Conservation (phyloP, 2,797 vertebrate genomes). For the Danio tinwini region DNA sequence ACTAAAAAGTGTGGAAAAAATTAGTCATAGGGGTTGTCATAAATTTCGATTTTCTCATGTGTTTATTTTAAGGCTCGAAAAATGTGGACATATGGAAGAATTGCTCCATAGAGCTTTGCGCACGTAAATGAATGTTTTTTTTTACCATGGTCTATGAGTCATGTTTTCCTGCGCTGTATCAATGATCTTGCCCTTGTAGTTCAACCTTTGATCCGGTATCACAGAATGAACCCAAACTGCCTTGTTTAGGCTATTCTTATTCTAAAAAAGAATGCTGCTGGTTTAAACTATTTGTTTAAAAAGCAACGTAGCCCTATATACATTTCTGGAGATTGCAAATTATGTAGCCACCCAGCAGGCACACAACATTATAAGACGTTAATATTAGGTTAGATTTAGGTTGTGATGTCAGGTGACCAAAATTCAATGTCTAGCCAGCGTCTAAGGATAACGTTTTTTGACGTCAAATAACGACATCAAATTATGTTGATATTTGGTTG, state of each 20-base stretch:
- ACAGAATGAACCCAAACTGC: constrained; percentile 39
- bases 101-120: constrained; percentile 64
- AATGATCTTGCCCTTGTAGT: constrained; percentile 42
- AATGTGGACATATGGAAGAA: constrained; percentile 57
- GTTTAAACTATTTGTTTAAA: no score
- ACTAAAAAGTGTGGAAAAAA: constrained; percentile 58
- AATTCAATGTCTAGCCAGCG: no score
- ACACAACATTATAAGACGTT: no score
- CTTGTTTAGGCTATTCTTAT: constrained; percentile 26
- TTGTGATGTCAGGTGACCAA: no score
- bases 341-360: no score
- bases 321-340: no score
- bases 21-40: constrained; percentile 57
- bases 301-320: no score
- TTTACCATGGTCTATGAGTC: constrained; percentile 60
- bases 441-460: no score
- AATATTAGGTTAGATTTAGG: no score
- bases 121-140: constrained; percentile 58
- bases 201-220: constrained; percentile 55
- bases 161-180: constrained; percentile 63
- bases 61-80: constrained; percentile 65
- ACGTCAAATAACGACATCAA: no score
- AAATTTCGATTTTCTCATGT: constrained; percentile 62
- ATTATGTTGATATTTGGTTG: no score
- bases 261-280: no score